These are phyloP conservation scores for Serinus canaria DNA, from an alignment of 2,113 vertebrate species.

Conservation along the genomic window DNA sequence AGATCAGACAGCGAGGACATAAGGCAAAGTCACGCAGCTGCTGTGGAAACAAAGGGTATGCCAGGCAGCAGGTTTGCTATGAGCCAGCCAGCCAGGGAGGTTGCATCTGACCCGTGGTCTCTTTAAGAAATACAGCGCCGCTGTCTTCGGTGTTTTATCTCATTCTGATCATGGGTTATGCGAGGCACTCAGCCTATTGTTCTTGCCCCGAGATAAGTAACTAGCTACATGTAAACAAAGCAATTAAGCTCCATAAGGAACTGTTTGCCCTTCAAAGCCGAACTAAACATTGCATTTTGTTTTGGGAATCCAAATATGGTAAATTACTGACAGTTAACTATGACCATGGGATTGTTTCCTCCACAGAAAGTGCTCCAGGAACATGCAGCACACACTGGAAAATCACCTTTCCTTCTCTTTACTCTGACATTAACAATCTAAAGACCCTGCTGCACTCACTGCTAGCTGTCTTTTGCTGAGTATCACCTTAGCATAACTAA, in stretches of 20 bases:
- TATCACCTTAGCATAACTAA: background rate
- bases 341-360: background rate
- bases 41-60: background rate
- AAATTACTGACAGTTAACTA: background rate
- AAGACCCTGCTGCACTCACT: background rate
- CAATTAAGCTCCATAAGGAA: slow-evolving; percentile 54
- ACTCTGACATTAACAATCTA: background rate
- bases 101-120: background rate
- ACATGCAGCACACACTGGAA: background rate
- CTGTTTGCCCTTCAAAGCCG: slow-evolving; percentile 47
- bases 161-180: slow-evolving; percentile 24
- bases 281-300: slow-evolving; percentile 1
- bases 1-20: background rate
- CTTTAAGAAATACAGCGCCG: slow-evolving; percentile 1
- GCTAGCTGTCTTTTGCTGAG: background rate
- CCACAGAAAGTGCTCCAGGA: background rate
- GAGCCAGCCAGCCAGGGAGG: background rate
- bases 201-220: slow-evolving; percentile 59
- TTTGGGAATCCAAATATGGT: background rate
- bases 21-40: background rate
- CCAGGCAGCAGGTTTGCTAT: background rate
- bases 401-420: background rate
- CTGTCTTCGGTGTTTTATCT: slow-evolving; percentile 55
- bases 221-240: slow-evolving; percentile 65
- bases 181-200: slow-evolving; percentile 68